Evolutionary conservation across 1,140 invertebrate species (phyloP), one percentile per base, ranked within the genome.

Genomic region (Pogonus chalceus): DNA sequence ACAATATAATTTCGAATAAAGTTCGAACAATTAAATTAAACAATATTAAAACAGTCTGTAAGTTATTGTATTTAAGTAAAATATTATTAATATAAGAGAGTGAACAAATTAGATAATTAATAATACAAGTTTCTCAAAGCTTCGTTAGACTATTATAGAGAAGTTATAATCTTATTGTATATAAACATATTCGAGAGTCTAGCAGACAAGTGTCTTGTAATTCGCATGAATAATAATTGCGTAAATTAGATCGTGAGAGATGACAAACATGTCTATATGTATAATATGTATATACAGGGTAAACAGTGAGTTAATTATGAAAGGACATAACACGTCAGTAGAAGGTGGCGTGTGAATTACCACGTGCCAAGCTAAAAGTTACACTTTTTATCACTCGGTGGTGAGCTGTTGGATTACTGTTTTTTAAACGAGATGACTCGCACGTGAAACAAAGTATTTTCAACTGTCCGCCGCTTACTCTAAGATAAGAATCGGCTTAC

Each of bases 381-480:
- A 43, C 9, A 18, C 9, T 43, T 18, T 43, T 43, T 43, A 43
- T 43, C 37, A 18, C 26, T 31, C 4, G 26, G 26, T 31, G 37
- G 9, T 10, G 37, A 12, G 37, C 37, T 9, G 37, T 3, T 12
- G 37, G 37, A 43, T 43, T 43, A 43, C 37, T 43, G 37, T 43
- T 43, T 43, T 12, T n/a, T n/a, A 43, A 43, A 43, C 18, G 37
- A 43, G 37, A 43, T 43, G 7, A 43, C 37, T 43, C 18, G 9
- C 37, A 43, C 37, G 37, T 43, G 37, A 16, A 43, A 14, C 37
- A 43, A 43, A 43, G 37, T 43, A 43, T 43, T 43, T 43, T 43
- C 7, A 43, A 43, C 37, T 43, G 9, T 43, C 37, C 37, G 18
- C 37, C 37, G 37, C 18, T 43, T 18, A n/a, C n/a, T n/a, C n/a